Evolutionary conservation across 2,888 invertebrate genomes (phyloP).

Genomic region (Pachliopta kotzebuea): DNA sequence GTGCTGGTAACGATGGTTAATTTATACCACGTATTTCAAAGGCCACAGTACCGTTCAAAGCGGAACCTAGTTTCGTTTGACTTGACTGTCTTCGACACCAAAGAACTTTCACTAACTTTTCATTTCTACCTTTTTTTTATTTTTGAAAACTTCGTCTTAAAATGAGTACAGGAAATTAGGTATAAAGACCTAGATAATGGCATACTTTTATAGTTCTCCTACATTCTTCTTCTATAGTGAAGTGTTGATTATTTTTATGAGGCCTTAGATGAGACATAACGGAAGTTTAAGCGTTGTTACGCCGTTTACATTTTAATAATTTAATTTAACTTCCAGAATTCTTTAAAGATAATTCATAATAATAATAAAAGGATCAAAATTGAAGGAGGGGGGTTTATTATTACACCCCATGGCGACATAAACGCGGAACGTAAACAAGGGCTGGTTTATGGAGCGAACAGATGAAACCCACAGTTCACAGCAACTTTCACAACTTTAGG

Average conservation of each 20-base stretch:
- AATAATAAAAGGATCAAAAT: background rate
- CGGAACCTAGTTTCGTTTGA: too few relatives aligned
- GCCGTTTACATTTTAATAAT: background rate
- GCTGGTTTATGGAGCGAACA: background rate
- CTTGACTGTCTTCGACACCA: too few relatives aligned
- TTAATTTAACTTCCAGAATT: background rate
- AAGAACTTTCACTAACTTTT: too few relatives aligned
- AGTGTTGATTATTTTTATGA: background rate
- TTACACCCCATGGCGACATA: constrained; percentile 1
- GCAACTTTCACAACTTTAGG: background rate
- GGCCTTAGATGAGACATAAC: background rate
- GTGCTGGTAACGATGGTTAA: too few relatives aligned
- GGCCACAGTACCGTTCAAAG: too few relatives aligned
- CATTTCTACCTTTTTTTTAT: too few relatives aligned
- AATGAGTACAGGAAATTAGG: too few relatives aligned
- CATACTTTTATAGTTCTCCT: too few relatives aligned
- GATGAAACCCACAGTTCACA: background rate
- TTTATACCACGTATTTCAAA: too few relatives aligned
- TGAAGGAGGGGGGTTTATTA: background rate
- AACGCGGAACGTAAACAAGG: constrained; percentile 1
- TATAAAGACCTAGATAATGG: too few relatives aligned
- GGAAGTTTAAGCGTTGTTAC: background rate
- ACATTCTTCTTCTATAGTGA: too few relatives aligned
- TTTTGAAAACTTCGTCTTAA: too few relatives aligned
- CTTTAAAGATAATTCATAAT: background rate